phyloP scores from a whole-genome alignment of 2,888 invertebrate genomes.

The Diarsia mendica region DNA sequence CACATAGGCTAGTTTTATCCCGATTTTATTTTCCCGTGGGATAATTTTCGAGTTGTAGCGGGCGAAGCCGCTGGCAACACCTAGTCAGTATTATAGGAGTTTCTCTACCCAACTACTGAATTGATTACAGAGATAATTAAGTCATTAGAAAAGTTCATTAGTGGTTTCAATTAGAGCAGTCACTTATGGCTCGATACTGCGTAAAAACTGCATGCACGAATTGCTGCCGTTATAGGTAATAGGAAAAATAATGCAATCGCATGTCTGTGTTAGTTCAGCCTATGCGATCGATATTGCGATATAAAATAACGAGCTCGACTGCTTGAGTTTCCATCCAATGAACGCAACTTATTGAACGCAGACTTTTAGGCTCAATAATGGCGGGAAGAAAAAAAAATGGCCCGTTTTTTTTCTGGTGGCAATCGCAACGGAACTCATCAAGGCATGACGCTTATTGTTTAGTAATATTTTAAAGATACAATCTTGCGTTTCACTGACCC shows the following conservation, averaged over 20 bases:
- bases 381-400: slow-evolving; percentile 33
- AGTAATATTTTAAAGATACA: slow-evolving; percentile 24
- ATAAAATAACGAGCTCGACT: slow-evolving; percentile 37
- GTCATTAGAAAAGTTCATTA: slow-evolving; percentile 35
- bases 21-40: too few species aligned
- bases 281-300: slow-evolving; percentile 45
- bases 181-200: slow-evolving; percentile 14
- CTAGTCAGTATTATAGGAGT: neutral
- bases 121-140: slow-evolving; percentile 10
- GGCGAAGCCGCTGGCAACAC: too few species aligned
- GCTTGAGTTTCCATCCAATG: slow-evolving; percentile 29
- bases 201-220: slow-evolving; percentile 42
- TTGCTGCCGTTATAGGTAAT: slow-evolving; percentile 44
- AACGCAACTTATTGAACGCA: slow-evolving; percentile 28
- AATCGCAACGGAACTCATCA: slow-evolving; percentile 27
- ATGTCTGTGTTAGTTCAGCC: slow-evolving; percentile 29
- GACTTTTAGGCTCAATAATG: neutral
- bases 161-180: slow-evolving; percentile 9
- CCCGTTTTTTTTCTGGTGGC: slow-evolving; percentile 19
- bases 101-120: neutral
- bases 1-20: too few species aligned
- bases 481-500: slow-evolving; percentile 37
- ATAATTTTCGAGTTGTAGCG: too few species aligned
- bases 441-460: slow-evolving; percentile 46
- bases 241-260: slow-evolving; percentile 50